phyloP scores from a whole-genome alignment of 2,797 vertebrate genomes.

The Streptopelia turtur region DNA sequence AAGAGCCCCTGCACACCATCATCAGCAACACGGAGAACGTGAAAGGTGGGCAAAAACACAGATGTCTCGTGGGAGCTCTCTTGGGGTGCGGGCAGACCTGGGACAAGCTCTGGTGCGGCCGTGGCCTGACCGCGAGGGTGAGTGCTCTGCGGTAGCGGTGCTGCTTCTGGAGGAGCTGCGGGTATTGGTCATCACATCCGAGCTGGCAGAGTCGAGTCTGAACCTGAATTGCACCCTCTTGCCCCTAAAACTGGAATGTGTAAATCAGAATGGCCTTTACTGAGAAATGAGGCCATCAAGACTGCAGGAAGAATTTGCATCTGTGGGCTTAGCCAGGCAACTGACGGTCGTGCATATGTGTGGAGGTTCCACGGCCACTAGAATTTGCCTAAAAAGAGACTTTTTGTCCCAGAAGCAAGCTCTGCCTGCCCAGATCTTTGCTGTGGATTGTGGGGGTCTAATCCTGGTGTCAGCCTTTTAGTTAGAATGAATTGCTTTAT shows the following conservation, averaged over 20 bases:
- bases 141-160: neutral
- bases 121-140: neutral
- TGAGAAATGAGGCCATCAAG: neutral
- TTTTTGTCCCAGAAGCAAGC: neutral
- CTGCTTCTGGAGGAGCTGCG: neutral
- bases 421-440: neutral
- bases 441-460: neutral
- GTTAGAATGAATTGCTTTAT: neutral
- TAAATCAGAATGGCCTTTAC: neutral
- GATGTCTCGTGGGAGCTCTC: fast-evolving
- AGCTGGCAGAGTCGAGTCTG: neutral
- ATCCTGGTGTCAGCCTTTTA: neutral
- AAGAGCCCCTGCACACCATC: conserved; percentile 87
- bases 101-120: neutral
- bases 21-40: conserved; percentile 87
- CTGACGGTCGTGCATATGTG: neutral
- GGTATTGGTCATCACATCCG: neutral
- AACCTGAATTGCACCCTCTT: neutral
- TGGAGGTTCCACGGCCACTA: neutral
- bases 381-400: neutral
- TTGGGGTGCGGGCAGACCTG: neutral
- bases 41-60: conserved; percentile 77
- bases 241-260: neutral
- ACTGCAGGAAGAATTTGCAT: neutral
- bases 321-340: neutral